These are phyloP conservation scores for Dissostichus mawsoni DNA, from an alignment of 2,113 vertebrate species.

Conservation along the genomic window DNA sequence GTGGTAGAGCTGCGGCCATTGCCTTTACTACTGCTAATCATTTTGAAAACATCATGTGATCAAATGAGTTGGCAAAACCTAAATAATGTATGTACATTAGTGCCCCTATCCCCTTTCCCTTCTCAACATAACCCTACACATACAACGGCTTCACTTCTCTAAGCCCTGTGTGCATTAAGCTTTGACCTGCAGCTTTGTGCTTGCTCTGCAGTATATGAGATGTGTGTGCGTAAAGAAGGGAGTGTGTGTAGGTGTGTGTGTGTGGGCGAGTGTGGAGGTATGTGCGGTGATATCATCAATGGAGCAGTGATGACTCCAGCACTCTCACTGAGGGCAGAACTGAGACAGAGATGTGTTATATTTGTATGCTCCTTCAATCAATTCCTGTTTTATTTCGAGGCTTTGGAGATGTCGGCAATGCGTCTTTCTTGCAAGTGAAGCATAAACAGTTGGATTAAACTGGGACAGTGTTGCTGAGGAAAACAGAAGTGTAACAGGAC, in stretches of 20 bases:
- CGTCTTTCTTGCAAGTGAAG: neutral
- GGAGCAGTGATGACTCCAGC: conserved; percentile 21
- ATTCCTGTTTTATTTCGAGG: conserved; percentile 15
- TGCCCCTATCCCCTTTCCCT: neutral
- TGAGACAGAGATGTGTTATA: conserved; percentile 18
- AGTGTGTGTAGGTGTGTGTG: neutral
- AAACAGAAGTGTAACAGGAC: neutral
- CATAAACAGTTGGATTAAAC: neutral
- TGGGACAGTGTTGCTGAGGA: neutral
- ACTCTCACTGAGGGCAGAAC: conserved; percentile 17
- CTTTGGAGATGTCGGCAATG: neutral
- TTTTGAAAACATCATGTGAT: neutral
- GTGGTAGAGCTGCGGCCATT: neutral
- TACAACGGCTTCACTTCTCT: neutral
- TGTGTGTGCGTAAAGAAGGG: conserved; percentile 9
- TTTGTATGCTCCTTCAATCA: conserved; percentile 24
- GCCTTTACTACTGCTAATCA: neutral
- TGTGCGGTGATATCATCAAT: conserved; percentile 39
- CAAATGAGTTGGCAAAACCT: neutral
- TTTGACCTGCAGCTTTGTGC: conserved; percentile 48
- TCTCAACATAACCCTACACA: neutral
- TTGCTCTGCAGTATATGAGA: conserved; percentile 27
- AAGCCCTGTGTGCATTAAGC: conserved; percentile 29
- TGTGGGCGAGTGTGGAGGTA: neutral
- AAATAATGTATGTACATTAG: neutral